Evolutionary conservation across 2,113 vertebrate species (phyloP).

Genomic region (Astur gentilis): DNA sequence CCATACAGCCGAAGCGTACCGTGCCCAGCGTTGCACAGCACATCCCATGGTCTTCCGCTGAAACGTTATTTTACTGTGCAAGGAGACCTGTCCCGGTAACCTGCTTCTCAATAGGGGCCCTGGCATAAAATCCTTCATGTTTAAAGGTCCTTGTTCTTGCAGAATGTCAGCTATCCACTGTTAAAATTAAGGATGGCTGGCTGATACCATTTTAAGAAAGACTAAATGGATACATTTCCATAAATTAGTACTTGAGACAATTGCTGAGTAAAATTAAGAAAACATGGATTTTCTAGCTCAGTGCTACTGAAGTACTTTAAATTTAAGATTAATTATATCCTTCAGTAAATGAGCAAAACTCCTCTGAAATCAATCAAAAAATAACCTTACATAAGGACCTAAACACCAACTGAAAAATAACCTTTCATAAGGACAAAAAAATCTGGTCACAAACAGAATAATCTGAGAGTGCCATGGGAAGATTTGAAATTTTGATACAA

Average conservation of each 20-base stretch:
- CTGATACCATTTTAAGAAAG: neutral
- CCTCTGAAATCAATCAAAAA: neutral
- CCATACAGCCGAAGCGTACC: neutral
- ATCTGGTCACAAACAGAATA: neutral
- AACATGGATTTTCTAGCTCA: neutral
- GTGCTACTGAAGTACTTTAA: neutral
- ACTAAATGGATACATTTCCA: neutral
- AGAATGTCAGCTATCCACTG: neutral
- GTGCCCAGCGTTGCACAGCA: rapidly evolving
- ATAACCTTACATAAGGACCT: neutral
- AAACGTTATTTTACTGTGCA: neutral
- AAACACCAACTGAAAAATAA: neutral
- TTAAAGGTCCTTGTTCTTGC: neutral
- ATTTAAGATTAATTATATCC: neutral
- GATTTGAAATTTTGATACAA: neutral
- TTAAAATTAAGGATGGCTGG: neutral
- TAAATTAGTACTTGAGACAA: neutral
- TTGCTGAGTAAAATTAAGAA: neutral
- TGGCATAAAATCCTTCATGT: neutral
- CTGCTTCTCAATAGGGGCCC: neutral
- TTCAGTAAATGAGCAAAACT: neutral
- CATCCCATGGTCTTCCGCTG: neutral
- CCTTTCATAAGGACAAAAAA: neutral
- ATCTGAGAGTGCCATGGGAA: neutral
- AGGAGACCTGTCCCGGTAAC: neutral